Conservation (phyloP, 37 sponge, comb jelly and placozoan genomes). For the Bolinopsis microptera region DNA sequence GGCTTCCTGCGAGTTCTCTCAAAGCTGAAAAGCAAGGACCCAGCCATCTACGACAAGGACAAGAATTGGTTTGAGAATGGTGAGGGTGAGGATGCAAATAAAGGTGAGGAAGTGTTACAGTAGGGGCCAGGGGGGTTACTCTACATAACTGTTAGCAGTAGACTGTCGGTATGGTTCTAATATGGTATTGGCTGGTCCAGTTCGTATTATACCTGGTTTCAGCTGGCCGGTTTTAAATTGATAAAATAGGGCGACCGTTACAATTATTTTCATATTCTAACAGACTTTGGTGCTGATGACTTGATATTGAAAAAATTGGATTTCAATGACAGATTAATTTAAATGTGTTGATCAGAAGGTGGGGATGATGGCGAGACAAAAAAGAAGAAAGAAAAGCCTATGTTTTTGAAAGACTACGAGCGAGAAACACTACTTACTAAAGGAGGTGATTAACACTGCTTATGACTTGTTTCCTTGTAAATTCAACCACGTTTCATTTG, state of each 20-base stretch:
- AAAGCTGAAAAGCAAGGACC: slow-evolving; percentile 74
- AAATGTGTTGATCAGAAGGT: no score
- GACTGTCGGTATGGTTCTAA: neutral
- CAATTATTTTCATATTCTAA: no score
- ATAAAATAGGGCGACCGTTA: no score
- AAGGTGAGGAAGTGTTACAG: neutral
- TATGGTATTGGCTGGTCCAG: neutral
- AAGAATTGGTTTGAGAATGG: neutral
- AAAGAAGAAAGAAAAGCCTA: slow-evolving; percentile 67
- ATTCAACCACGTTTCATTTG: no score
- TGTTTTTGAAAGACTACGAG: slow-evolving; percentile 90
- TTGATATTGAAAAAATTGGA: no score
- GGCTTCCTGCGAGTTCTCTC: slow-evolving; percentile 86
- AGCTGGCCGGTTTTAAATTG: no score
- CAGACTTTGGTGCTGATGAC: no score
- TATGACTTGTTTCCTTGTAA: no score
- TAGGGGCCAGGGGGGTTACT: neutral
- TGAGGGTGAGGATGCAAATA: slow-evolving; percentile 50
- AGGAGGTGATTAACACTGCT: slow-evolving; percentile 71
- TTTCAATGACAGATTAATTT: no score
- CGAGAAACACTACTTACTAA: slow-evolving; percentile 77
- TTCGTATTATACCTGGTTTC: neutral
- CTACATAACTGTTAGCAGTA: neutral
- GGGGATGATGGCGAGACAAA: neutral
- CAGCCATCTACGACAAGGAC: slow-evolving; percentile 73